Evolutionary conservation across 2,888 invertebrate species (phyloP).

Genomic region (Alentia gelatinosa): DNA sequence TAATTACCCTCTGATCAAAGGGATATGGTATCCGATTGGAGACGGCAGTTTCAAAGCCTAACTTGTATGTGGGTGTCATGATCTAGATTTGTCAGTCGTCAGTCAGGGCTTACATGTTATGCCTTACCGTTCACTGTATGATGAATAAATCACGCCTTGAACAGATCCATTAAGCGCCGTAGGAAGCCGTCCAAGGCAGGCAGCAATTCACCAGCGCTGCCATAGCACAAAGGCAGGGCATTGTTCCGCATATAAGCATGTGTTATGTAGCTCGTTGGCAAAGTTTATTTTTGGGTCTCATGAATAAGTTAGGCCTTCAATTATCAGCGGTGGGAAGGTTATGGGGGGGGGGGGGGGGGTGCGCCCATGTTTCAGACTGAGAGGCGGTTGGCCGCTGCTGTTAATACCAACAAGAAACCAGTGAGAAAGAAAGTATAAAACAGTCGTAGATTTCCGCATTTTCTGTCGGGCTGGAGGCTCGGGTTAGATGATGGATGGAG

Average conservation of each 20-base stretch:
- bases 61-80: too few species aligned
- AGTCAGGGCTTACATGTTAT: too few species aligned
- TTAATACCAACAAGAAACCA: background rate
- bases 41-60: too few species aligned
- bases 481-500: too few species aligned
- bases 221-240: background rate
- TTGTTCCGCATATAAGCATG: background rate
- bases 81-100: too few species aligned
- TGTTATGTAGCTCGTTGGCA: background rate
- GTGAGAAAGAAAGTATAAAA: background rate
- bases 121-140: too few species aligned
- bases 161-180: background rate
- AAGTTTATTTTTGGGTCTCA: slow-evolving; percentile 25
- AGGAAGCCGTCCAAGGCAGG: background rate
- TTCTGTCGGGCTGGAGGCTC: background rate
- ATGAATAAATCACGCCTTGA: background rate
- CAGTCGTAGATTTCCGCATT: background rate
- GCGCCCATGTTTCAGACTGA: slow-evolving; percentile 9
- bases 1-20: too few species aligned
- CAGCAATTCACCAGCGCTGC: background rate
- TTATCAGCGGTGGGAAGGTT: slow-evolving; percentile 2
- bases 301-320: slow-evolving; percentile 31
- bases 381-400: background rate
- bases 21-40: too few species aligned
- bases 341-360: background rate